A percentile compares a stretch with the other conserved stretches of the same genome.
Conservation (phyloP, 2,797 vertebrate genomes). For the Takifugu rubripes region DNA sequence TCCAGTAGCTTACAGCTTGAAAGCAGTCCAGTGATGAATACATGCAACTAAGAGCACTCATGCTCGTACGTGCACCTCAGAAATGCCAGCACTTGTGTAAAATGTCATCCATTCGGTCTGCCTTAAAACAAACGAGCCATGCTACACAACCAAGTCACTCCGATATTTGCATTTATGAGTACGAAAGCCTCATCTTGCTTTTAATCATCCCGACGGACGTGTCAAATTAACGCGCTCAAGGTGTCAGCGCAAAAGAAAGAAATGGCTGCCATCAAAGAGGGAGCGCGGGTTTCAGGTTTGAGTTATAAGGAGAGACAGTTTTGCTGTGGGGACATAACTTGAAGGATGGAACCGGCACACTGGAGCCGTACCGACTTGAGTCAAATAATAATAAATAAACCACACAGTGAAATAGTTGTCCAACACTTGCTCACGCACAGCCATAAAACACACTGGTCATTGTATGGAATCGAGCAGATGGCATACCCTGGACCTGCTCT, state of each 20-base stretch:
- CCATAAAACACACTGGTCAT: conserved; percentile 39
- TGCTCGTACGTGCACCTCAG: conserved; percentile 18
- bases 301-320: conserved; percentile 50
- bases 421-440: conserved; percentile 27
- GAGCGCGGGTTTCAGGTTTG: conserved; percentile 59
- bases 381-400: too few relatives aligned
- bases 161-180: conserved; percentile 65
- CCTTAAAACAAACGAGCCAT: conserved; percentile 28
- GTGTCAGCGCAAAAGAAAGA: conserved; percentile 47
- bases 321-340: conserved; percentile 29
- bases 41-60: conserved; percentile 44
- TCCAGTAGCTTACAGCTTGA: conserved; percentile 44
- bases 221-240: conserved; percentile 61
- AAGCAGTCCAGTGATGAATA: conserved; percentile 33
- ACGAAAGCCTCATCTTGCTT: conserved; percentile 53
- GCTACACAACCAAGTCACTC: conserved; percentile 59
- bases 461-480: conserved; percentile 59
- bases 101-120: conserved; percentile 12
- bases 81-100: too few relatives aligned
- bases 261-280: conserved; percentile 39
- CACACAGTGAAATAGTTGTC: not conserved
- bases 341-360: conserved; percentile 19
- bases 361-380: conserved; percentile 8
- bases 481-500: conserved; percentile 57
- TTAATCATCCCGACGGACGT: conserved; percentile 56